Percentiles rank a stretch among this genome's conserved stretches.
These are phyloP conservation scores for Pampus argenteus DNA, from an alignment of 2,797 vertebrate genomes.

Conservation along the genomic window DNA sequence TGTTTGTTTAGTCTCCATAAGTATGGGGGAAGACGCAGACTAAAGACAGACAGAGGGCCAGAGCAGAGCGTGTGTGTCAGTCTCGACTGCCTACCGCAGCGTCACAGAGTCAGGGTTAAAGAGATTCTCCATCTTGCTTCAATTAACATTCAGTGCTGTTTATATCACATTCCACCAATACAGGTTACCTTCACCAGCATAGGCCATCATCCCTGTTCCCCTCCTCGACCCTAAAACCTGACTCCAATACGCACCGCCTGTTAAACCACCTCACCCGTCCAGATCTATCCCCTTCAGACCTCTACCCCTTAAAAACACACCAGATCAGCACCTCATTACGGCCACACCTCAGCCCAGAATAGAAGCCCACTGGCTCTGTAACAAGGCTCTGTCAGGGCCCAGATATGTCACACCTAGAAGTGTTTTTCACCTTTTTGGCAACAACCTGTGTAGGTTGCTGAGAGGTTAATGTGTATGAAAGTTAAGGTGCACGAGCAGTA, in stretches of 20 bases:
- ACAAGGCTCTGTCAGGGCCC: slow-evolving; percentile 54
- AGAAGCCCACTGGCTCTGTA: slow-evolving; percentile 57
- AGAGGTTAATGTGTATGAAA: slow-evolving; percentile 46
- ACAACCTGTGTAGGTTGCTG: slow-evolving; percentile 41
- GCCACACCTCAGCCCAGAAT: slow-evolving; percentile 65
- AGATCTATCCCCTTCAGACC: slow-evolving; percentile 47
- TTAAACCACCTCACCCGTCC: slow-evolving; percentile 57
- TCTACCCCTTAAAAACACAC: slow-evolving; percentile 52
- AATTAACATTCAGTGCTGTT: slow-evolving; percentile 81
- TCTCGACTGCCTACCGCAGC: slow-evolving; percentile 67
- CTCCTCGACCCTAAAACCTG: slow-evolving; percentile 54
- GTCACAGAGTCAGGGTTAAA: slow-evolving; percentile 67
- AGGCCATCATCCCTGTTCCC: slow-evolving; percentile 51
- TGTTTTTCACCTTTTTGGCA: slow-evolving; percentile 58
- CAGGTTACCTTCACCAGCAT: slow-evolving; percentile 66
- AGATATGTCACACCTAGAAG: slow-evolving; percentile 64
- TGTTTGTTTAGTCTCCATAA: slow-evolving; percentile 73
- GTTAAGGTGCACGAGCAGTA: slow-evolving; percentile 19
- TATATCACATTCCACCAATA: slow-evolving; percentile 76
- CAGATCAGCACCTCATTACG: slow-evolving; percentile 68
- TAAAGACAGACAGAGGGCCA: slow-evolving; percentile 39
- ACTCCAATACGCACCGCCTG: slow-evolving; percentile 45
- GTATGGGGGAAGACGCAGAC: slow-evolving; percentile 45
- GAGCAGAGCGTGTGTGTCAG: slow-evolving; percentile 43
- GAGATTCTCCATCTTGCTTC: slow-evolving; percentile 80